Evolutionary conservation across 2,113 vertebrate species (phyloP), one percentile per base, ranked within the genome.

Genomic region (Meriones unguiculatus): DNA sequence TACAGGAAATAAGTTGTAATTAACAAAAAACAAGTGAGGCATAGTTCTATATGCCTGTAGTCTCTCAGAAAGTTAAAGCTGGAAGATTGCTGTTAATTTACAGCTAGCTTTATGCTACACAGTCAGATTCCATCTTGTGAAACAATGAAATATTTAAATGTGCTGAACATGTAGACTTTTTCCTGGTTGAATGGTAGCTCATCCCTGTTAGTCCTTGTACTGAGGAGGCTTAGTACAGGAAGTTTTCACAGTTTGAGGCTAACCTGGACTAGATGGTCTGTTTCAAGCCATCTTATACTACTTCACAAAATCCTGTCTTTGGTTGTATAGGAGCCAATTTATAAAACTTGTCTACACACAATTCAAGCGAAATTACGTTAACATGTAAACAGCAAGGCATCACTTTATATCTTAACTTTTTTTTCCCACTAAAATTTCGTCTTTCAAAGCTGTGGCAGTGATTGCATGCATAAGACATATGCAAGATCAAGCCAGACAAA

Each of bases 11-110:
- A 54, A 24, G 1, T 84, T 73, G 6, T 14, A 84, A 9, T 46
- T 90, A 64, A 85, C 41, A 46, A 82, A 92, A 94, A 90, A 64
- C 18, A 93, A 91, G 81, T 57, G 35, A 54, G n/a, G 28, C 14
- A 25, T 18, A 41, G n/a, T n/a, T 46, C 30, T 72, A 4, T 18
- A 54, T 54, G 85, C 50, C 12, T 28, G 65, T n/a, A 38, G 54
- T 25, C 65, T 70, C 65, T 32, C 38, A 65, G 59, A 30, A 69
- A 30, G 50, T 22, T 38, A 50, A 72, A 24, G 6, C 3, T 9
- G 65, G 50, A 57, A 38, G 20, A n/a, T 10, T 87, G 67, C 5
- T 70, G 4, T 9, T 52, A 38, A n/a, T 57, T 87, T 32, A 87
- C 15, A 13, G 67, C 12, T 52, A 86, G 30, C 50, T 70, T 46